phyloP scores from a whole-genome alignment of 1,140 invertebrate genomes.

The Chymomyza costata region DNA sequence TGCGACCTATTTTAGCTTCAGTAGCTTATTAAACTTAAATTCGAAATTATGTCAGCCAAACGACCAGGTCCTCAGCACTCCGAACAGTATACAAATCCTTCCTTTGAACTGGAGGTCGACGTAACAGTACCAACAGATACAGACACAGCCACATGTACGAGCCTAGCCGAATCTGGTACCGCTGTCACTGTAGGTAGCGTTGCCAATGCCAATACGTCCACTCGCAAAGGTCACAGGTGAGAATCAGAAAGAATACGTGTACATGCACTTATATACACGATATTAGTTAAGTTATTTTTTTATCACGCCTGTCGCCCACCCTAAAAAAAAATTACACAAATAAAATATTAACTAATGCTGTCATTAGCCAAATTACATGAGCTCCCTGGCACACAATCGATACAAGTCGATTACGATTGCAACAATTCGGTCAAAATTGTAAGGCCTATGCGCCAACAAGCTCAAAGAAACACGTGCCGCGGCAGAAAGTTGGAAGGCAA shows the following conservation, averaged over 20 bases:
- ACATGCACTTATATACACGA: constrained; percentile 30
- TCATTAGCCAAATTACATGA: not conserved
- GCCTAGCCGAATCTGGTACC: too few species aligned
- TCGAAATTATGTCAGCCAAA: constrained; percentile 53
- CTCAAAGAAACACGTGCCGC: constrained; percentile 7
- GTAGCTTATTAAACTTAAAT: constrained; percentile 30
- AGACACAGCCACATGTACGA: constrained; percentile 15
- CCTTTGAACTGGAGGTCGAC: constrained; percentile 58
- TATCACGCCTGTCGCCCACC: too few species aligned
- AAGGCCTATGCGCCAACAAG: too few species aligned
- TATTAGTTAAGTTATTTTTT: too few species aligned
- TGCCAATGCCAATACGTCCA: constrained; percentile 34
- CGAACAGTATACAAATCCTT: constrained; percentile 68
- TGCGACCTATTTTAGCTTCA: constrained; percentile 19
- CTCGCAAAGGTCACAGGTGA: constrained; percentile 73
- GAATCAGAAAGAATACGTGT: constrained; percentile 34
- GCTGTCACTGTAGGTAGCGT: constrained; percentile 26
- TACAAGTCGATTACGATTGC: constrained; percentile 36
- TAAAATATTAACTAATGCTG: too few species aligned
- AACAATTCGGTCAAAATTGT: constrained; percentile 21
- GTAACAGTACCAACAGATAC: constrained; percentile 10
- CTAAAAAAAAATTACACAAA: too few species aligned
- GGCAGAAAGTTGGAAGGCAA: constrained; percentile 34
- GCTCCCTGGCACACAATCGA: constrained; percentile 18
- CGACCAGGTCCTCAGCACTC: constrained; percentile 37